These are phyloP conservation scores for Trisateles emortualis DNA, from an alignment of 2,888 invertebrate genomes.

Conservation along the genomic window DNA sequence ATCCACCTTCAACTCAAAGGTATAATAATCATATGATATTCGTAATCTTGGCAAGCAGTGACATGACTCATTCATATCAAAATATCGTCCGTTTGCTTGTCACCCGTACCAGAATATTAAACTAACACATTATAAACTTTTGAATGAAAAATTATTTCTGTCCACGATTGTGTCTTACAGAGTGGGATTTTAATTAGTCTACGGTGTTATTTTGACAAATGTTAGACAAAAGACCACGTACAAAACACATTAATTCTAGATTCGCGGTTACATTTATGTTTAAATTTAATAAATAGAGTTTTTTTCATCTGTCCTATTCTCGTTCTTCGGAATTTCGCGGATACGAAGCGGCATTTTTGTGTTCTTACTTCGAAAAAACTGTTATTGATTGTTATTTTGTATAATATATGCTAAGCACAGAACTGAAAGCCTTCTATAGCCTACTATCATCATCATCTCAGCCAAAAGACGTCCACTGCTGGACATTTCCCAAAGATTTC, in stretches of 20 bases:
- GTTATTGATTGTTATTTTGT: no score
- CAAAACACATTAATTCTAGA: neutral
- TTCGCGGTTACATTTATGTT: no score
- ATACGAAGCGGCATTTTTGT: no score
- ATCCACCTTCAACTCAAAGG: neutral
- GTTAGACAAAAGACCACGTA: neutral
- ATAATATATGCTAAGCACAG: no score
- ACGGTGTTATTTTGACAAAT: neutral
- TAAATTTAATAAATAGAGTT: no score
- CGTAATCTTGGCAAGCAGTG: conserved; percentile 6
- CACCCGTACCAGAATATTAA: conserved; percentile 6
- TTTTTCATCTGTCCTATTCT: no score
- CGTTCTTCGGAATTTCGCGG: no score
- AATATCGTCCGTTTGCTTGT: conserved; percentile 28
- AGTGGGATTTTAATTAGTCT: conserved; percentile 2
- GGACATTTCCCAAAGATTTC: no score
- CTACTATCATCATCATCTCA: no score
- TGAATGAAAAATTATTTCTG: conserved; percentile 11
- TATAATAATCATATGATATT: conserved; percentile 14
- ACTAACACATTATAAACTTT: conserved; percentile 2
- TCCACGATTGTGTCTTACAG: neutral
- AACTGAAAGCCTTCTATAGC: no score
- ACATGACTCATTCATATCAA: conserved; percentile 32
- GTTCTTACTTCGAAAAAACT: no score
- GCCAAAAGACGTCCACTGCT: no score